Conservation (phyloP, 1,140 invertebrate genomes). For the Cydia amplana region DNA sequence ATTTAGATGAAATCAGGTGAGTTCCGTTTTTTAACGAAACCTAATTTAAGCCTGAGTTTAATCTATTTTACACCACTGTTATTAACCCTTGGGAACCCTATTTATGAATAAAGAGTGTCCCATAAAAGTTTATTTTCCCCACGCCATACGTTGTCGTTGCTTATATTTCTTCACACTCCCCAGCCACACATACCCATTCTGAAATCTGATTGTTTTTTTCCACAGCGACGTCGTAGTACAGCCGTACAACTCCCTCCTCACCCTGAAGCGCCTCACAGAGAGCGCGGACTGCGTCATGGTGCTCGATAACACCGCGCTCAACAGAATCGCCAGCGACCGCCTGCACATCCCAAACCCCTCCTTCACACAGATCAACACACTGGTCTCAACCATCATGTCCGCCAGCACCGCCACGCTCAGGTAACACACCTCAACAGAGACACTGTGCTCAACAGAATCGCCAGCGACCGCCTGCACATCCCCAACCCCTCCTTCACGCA, state of each 20-base stretch:
- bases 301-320: conserved; percentile 98
- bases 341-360: conserved; percentile 97
- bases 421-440: conserved; percentile 78
- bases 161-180: too few species aligned
- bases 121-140: too few species aligned
- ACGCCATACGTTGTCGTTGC: too few species aligned
- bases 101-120: too few species aligned
- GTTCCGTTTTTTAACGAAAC: background rate
- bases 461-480: conserved; percentile 95
- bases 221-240: conserved; percentile 98
- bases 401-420: conserved; percentile 96
- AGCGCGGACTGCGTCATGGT: conserved; percentile 99
- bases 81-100: too few species aligned
- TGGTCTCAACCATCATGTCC: conserved; percentile 99
- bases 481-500: conserved; percentile 98
- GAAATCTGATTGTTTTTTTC: conserved; percentile 41
- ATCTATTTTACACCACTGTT: too few species aligned
- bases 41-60: too few species aligned
- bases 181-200: too few species aligned
- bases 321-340: conserved; percentile 96
- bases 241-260: conserved; percentile 98
- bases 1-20: conserved; percentile 96
- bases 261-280: conserved; percentile 95
- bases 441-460: conserved; percentile 97
- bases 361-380: conserved; percentile 97